phyloP scores from a whole-genome alignment of 2,113 vertebrate species.

The Symphodus melops region DNA sequence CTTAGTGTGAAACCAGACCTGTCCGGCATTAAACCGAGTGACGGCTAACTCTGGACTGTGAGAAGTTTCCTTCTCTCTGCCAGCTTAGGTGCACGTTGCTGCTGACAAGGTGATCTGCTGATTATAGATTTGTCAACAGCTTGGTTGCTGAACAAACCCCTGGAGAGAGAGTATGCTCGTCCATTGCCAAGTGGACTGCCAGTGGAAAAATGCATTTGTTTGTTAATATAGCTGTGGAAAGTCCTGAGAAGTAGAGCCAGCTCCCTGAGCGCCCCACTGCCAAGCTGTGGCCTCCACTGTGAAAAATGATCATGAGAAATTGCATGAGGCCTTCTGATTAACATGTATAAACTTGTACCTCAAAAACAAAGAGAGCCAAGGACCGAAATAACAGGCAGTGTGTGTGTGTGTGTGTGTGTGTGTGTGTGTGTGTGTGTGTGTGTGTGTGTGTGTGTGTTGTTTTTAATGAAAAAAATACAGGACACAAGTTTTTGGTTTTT shows the following conservation, averaged over 20 bases:
- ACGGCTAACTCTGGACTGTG: constrained; percentile 72
- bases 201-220: constrained; percentile 73
- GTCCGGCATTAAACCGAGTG: constrained; percentile 70
- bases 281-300: constrained; percentile 65
- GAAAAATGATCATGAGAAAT: constrained; percentile 69
- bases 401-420: too few relatives aligned
- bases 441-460: too few relatives aligned
- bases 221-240: constrained; percentile 77
- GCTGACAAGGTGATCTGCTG: constrained; percentile 71
- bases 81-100: constrained; percentile 46
- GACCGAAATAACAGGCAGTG: constrained; percentile 71
- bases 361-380: constrained; percentile 68
- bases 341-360: constrained; percentile 69
- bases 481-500: background rate
- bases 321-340: constrained; percentile 74
- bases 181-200: constrained; percentile 59
- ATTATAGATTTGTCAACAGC: constrained; percentile 77
- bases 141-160: constrained; percentile 69
- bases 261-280: constrained; percentile 52
- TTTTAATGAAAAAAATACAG: constrained; percentile 24
- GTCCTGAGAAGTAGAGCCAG: constrained; percentile 67
- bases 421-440: too few relatives aligned
- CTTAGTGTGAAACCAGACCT: constrained; percentile 69
- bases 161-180: constrained; percentile 47
- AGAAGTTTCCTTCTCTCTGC: constrained; percentile 66